Evolutionary conservation across 2,888 invertebrate genomes (phyloP), one percentile per base, ranked within the genome.

Genomic region (Stenodera caucasica): DNA sequence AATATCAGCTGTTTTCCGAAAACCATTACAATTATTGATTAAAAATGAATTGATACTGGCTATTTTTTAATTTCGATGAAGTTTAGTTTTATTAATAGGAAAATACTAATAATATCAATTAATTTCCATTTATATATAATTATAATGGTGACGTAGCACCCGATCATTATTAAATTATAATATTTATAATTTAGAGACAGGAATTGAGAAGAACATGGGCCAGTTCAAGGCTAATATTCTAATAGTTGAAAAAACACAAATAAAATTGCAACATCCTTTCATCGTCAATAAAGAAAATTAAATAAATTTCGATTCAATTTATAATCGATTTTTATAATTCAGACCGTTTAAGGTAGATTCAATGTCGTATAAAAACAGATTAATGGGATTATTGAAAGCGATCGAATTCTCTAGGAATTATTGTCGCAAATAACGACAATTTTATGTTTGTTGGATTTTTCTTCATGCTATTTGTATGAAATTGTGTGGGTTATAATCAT

Each of bases 51-150:
- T n/a, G n/a, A n/a, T n/a, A n/a, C n/a, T n/a, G n/a, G n/a, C n/a
- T n/a, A n/a, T n/a, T n/a, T n/a, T n/a, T n/a, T n/a, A n/a, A n/a
- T n/a, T n/a, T n/a, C n/a, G n/a, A n/a, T n/a, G n/a, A n/a, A n/a
- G n/a, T n/a, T n/a, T n/a, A n/a, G n/a, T 61, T 51, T 58, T 61
- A 61, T 61, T 61, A 58, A 58, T 61, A 61, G 58, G 52, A 49
- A 11, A 37, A 26, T 26, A 26, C 32, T 61, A 58, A 61, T 60
- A 51, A 57, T 58, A 49, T 49, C 53, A 57, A 61, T 54, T 57
- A 57, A 54, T 57, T 57, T 61, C 54, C 49, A 53, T 61, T 55
- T 55, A 52, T 61, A 49, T 21, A 21, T 12, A 45, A 45, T 45
- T 45, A 21, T 21, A 21, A 45, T 45, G 14, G 8, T 8, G 15